phyloP scores from a whole-genome alignment of 2,797 vertebrate genomes.

The Limosa lapponica region DNA sequence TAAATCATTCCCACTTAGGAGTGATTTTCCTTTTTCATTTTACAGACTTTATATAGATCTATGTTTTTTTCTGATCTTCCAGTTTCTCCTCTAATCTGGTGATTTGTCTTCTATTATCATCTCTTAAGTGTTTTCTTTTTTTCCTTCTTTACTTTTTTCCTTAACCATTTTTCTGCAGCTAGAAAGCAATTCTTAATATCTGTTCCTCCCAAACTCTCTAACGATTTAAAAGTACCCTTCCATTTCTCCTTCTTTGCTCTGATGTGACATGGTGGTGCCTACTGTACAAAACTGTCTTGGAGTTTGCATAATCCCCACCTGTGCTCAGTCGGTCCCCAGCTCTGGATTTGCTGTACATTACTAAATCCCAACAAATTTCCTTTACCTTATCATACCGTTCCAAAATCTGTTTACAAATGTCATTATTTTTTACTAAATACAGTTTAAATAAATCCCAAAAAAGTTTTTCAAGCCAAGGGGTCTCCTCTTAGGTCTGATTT shows the following conservation, averaged over 20 bases:
- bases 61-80: not conserved
- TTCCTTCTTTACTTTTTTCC: not conserved
- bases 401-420: not conserved
- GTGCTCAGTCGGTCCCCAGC: not conserved
- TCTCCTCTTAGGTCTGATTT: not conserved
- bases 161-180: not conserved
- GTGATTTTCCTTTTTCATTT: not conserved
- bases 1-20: not conserved
- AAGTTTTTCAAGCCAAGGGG: not conserved
- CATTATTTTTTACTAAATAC: not conserved
- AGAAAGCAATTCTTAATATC: not conserved
- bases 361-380: not conserved
- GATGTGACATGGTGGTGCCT: not conserved
- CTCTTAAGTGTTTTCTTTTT: not conserved
- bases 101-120: not conserved
- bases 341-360: not conserved
- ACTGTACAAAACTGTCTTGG: not conserved
- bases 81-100: not conserved
- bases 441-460: not conserved
- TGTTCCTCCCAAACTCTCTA: not conserved
- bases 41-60: not conserved
- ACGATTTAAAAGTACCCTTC: not conserved
- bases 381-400: not conserved
- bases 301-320: not conserved
- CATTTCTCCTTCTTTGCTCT: not conserved